These are phyloP conservation scores for Apotomis capreana DNA, from an alignment of 2,888 invertebrate species.

Conservation along the genomic window DNA sequence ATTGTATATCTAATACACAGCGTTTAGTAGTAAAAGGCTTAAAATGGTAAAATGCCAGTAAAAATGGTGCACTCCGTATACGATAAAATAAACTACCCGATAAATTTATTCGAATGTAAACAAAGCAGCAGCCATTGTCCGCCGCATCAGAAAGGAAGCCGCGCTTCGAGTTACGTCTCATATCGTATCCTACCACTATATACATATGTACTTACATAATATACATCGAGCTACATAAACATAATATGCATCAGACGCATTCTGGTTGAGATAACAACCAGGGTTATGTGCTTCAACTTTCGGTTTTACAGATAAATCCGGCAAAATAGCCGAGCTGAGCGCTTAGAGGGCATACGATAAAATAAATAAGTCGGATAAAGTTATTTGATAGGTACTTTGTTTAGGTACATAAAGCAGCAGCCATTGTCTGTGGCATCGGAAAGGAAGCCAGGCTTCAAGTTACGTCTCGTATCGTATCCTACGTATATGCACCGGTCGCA, in stretches of 20 bases:
- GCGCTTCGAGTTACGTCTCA: conserved; percentile 9
- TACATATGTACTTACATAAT: too few relatives aligned
- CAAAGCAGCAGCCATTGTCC: conserved; percentile 24
- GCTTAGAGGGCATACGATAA: conserved; percentile 1
- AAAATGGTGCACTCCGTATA: background rate
- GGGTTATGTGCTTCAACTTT: background rate
- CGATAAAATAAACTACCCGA: conserved; percentile 15
- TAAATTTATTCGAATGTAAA: conserved; percentile 23
- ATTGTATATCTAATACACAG: too few relatives aligned
- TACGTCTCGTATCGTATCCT: conserved; percentile 8
- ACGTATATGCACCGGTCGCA: background rate
- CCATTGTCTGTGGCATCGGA: conserved; percentile 20
- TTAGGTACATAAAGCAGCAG: conserved; percentile 12
- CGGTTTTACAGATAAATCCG: too few relatives aligned
- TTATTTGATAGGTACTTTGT: background rate
- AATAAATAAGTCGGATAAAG: conserved; percentile 14
- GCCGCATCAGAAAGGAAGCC: conserved; percentile 19
- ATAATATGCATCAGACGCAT: background rate
- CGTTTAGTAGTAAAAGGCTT: too few relatives aligned
- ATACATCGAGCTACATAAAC: too few relatives aligned
- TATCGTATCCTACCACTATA: background rate
- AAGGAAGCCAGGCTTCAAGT: conserved; percentile 17
- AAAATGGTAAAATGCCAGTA: too few relatives aligned
- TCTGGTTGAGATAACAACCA: background rate
- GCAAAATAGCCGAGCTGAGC: too few relatives aligned